phyloP scores from a whole-genome alignment of 2,797 vertebrate species.

The Chaenodraco wilsoni region DNA sequence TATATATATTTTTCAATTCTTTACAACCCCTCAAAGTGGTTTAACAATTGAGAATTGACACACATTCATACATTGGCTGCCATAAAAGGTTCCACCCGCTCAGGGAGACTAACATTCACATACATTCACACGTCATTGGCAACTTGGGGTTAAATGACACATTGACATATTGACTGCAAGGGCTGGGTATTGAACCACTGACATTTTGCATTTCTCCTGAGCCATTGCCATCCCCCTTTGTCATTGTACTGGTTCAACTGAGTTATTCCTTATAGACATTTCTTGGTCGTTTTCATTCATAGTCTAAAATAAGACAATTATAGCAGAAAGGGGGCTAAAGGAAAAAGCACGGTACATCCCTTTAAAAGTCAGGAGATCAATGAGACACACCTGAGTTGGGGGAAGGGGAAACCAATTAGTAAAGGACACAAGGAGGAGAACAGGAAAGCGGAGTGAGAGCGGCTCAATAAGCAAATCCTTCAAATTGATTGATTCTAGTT shows the following conservation, averaged over 20 bases:
- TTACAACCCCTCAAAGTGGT: too few species aligned
- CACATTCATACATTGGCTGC: too few species aligned
- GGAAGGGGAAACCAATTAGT: neutral
- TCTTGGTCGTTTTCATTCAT: neutral
- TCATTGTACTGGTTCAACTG: neutral
- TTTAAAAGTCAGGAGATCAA: neutral
- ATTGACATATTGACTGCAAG: too few species aligned
- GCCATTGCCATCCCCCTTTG: neutral
- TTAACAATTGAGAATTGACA: too few species aligned
- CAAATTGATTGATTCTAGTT: neutral
- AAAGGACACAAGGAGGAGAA: neutral
- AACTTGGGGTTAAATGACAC: too few species aligned
- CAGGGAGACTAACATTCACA: too few species aligned
- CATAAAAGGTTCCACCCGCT: too few species aligned
- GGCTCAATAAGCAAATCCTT: neutral
- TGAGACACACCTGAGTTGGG: neutral
- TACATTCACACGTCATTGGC: too few species aligned
- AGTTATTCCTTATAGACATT: neutral
- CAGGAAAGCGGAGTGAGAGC: neutral
- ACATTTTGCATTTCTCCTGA: too few species aligned
- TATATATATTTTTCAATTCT: too few species aligned
- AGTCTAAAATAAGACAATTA: neutral
- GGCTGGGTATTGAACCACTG: too few species aligned
- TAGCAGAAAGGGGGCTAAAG: neutral
- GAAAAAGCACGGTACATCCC: neutral